These are phyloP conservation scores for Torymus auratus DNA, from an alignment of 2,888 invertebrate species.

Conservation along the genomic window DNA sequence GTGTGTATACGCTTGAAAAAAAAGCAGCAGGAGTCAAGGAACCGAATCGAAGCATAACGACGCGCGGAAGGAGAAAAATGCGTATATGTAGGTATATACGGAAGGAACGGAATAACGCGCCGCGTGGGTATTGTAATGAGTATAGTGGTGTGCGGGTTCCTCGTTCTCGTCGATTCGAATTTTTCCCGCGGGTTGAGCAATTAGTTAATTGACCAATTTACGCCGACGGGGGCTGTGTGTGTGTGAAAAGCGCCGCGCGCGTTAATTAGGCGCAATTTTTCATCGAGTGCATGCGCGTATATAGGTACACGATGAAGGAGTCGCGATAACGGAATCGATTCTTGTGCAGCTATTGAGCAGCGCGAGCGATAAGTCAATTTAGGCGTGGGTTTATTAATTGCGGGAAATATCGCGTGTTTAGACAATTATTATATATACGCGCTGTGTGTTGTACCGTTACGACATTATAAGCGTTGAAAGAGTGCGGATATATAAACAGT, in stretches of 20 bases:
- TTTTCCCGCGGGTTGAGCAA: slow-evolving; percentile 27
- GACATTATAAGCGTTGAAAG: too few relatives aligned
- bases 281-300: too few relatives aligned
- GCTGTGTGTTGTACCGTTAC: too few relatives aligned
- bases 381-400: too few relatives aligned
- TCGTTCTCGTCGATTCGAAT: slow-evolving; percentile 14
- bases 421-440: too few relatives aligned
- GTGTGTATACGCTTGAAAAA: slow-evolving; percentile 6
- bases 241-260: not conserved
- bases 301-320: too few relatives aligned
- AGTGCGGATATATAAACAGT: too few relatives aligned
- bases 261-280: too few relatives aligned
- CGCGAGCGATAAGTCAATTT: too few relatives aligned
- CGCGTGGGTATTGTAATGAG: not conserved
- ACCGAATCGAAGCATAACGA: slow-evolving; percentile 34
- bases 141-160: not conserved
- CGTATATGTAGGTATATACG: not conserved
- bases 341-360: too few relatives aligned
- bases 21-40: slow-evolving; percentile 4
- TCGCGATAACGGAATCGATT: too few relatives aligned
- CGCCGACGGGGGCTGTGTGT: not conserved
- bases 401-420: too few relatives aligned
- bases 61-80: not conserved
- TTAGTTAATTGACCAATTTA: slow-evolving; percentile 46
- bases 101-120: slow-evolving; percentile 1